Base-by-base conservation (phyloP, 2,888 invertebrate genomes). In the Schizaphis graminum region DNA sequence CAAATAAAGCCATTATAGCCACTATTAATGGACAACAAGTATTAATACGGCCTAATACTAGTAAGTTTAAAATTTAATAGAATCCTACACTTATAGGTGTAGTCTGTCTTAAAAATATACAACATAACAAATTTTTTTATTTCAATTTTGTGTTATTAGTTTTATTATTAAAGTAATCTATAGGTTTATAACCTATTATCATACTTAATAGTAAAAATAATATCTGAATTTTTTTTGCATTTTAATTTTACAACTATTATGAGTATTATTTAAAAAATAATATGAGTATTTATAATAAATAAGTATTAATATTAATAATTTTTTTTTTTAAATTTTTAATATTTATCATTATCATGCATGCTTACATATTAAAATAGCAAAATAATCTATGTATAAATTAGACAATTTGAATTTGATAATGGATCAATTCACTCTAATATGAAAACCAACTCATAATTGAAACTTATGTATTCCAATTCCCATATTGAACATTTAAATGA, bases 21-120 rank as follows among this genome's bases (percentile, higher is more conserved):
- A 98, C 98, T 0, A 97, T 98, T 53, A 98, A 98, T 95, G 98
- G 98, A 0, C 98, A 98, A 95, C 98, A 98, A 96, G 98, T 98
- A 56, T 96, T 98, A 87, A 98, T 98, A 94, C 96, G 98, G 89
- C 97, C 97, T 1, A 97, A 98, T 24, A 89, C 94, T 49, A 93
- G 93, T 93, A 13, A 77, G 49, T n/a, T 61, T 26, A 35, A 47
- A n/a, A n/a, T 84, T 35, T 24, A 56, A 26, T 4, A n/a, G 24
- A 26, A 47, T 28, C 7, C 16, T n/a, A 2, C 5, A 77, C 77
- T 77, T 7, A 3, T 2, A 77, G 21, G 21, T 77, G 21, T 77
- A 35, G 21, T 35, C 77, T 77, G 21, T 77, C 8, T 77, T 35
- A 35, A 77, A 35, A 77, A 77, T 8, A 3, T 77, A 8, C 0